Conservation (phyloP, 2,888 invertebrate genomes). For the Andrena dorsata region DNA sequence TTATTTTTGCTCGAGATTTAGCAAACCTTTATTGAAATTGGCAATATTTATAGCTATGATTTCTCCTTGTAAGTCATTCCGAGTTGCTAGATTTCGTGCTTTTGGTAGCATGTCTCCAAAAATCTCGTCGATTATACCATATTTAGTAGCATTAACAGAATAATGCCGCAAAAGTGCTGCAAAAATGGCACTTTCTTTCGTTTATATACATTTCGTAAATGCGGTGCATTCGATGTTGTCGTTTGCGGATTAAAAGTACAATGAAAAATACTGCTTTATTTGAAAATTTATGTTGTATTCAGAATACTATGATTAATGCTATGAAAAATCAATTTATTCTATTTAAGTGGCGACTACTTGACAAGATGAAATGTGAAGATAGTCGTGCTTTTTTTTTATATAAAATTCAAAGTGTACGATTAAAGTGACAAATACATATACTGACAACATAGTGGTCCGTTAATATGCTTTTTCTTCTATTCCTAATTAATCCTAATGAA, state of each 20-base stretch:
- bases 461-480: neutral
- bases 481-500: neutral
- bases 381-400: neutral
- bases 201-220: neutral
- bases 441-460: neutral
- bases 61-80: constrained; percentile 16
- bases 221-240: neutral
- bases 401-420: neutral
- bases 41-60: neutral
- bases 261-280: neutral
- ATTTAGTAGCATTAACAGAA: neutral
- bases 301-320: neutral
- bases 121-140: neutral
- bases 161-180: neutral
- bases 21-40: neutral
- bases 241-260: neutral
- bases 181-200: neutral
- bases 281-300: neutral
- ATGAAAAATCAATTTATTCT: neutral
- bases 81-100: neutral
- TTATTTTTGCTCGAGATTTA: constrained; percentile 2
- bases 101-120: neutral
- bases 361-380: neutral
- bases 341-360: neutral
- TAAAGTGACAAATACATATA: neutral